phyloP scores from a whole-genome alignment of 2,113 vertebrate genomes.

The Syngnathus typhle region DNA sequence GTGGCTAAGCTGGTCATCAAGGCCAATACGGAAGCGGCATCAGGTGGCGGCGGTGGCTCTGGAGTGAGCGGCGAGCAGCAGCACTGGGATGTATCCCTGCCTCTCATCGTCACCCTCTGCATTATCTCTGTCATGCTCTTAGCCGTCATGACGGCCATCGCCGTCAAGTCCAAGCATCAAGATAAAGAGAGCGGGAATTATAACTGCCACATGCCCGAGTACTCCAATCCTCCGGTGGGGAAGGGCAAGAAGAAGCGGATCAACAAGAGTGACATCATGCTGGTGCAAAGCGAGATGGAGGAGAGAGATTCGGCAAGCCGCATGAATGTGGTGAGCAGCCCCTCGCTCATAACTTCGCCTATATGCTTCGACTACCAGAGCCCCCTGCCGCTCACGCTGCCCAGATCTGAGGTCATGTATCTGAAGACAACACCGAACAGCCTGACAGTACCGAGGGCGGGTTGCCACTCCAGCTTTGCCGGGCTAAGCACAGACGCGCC shows the following conservation, averaged over 20 bases:
- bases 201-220: slow-evolving; percentile 97
- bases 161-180: slow-evolving; percentile 96
- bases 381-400: slow-evolving; percentile 94
- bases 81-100: slow-evolving; percentile 95
- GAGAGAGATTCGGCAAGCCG: slow-evolving; percentile 95
- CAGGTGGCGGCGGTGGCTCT: slow-evolving; percentile 86
- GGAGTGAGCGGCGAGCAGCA: slow-evolving; percentile 83
- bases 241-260: slow-evolving; percentile 96
- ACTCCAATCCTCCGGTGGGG: slow-evolving; percentile 94
- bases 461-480: slow-evolving; percentile 97
- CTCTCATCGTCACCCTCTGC: slow-evolving; percentile 94
- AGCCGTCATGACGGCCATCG: slow-evolving; percentile 97
- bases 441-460: slow-evolving; percentile 94
- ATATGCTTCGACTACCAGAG: slow-evolving; percentile 99
- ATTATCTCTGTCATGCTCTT: slow-evolving; percentile 96
- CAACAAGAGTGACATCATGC: slow-evolving; percentile 98
- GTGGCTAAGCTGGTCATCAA: slow-evolving; percentile 95
- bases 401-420: slow-evolving; percentile 99
- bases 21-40: slow-evolving; percentile 79
- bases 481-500: slow-evolving; percentile 88
- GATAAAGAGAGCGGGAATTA: slow-evolving; percentile 99
- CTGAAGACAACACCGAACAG: slow-evolving; percentile 96
- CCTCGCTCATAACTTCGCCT: slow-evolving; percentile 95
- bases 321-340: slow-evolving; percentile 99
- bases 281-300: slow-evolving; percentile 98